Evolutionary conservation across 2,113 vertebrate genomes (phyloP).

Genomic region (Lophochroa leadbeateri): DNA sequence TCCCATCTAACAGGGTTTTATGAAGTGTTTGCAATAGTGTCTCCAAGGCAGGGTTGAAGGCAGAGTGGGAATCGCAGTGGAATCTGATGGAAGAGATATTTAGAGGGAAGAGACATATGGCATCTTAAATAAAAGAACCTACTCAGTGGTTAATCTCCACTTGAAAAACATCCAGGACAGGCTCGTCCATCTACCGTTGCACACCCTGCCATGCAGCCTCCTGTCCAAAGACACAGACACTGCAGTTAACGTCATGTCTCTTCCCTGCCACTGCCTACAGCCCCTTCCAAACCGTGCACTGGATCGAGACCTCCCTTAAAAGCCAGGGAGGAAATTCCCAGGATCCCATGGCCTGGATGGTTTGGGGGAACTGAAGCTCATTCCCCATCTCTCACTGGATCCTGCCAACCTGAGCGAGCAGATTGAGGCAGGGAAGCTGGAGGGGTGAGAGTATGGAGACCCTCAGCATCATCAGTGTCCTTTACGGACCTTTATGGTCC

Average conservation of each 20-base stretch:
- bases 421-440: background rate
- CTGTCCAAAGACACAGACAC: background rate
- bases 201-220: background rate
- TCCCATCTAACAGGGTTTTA: background rate
- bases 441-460: background rate
- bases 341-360: background rate
- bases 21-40: background rate
- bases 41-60: conserved; percentile 37
- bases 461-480: background rate
- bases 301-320: background rate
- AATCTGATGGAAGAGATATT: conserved; percentile 56
- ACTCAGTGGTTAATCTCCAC: conserved; percentile 57
- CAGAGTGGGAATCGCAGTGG: conserved; percentile 24
- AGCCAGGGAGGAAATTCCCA: too few species aligned
- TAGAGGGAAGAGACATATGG: conserved; percentile 66
- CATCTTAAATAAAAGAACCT: conserved; percentile 54
- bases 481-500: background rate
- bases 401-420: fast-evolving
- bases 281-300: fast-evolving
- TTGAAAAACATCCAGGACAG: conserved; percentile 51
- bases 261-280: background rate
- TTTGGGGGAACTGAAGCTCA: background rate
- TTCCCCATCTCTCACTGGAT: background rate
- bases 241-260: fast-evolving
- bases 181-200: background rate